Percentiles rank a stretch among this genome's conserved stretches.
Conservation (phyloP, 2,113 vertebrate genomes). For the Cacatua alba region DNA sequence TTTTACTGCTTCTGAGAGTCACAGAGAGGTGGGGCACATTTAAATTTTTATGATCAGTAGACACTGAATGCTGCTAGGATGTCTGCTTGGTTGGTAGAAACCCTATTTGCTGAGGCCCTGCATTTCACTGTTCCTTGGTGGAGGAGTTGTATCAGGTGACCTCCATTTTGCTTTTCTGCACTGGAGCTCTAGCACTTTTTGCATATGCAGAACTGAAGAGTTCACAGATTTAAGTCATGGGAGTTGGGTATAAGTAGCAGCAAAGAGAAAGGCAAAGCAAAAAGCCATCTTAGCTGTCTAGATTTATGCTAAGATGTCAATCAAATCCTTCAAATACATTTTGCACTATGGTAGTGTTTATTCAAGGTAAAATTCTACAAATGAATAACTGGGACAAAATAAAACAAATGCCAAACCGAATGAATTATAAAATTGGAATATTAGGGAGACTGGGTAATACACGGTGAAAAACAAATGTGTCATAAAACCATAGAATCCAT, state of each 20-base stretch:
- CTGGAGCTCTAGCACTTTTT: not conserved
- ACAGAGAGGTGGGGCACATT: not conserved
- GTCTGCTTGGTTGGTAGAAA: not conserved
- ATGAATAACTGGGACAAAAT: not conserved
- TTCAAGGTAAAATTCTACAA: not conserved
- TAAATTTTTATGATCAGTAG: constrained; percentile 15
- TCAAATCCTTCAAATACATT: not conserved
- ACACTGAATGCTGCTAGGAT: not conserved
- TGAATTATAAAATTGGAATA: not conserved
- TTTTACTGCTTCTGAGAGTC: not conserved
- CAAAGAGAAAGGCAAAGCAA: not conserved
- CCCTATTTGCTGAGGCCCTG: not conserved
- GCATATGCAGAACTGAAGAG: not conserved
- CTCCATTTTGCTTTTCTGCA: not conserved
- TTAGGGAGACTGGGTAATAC: not conserved
- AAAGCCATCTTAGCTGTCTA: not conserved
- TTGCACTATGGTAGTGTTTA: not conserved
- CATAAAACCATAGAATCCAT: not conserved
- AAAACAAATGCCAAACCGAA: not conserved
- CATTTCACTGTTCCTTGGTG: not conserved
- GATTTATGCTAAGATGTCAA: not conserved
- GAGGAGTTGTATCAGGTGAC: not conserved
- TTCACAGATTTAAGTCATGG: not conserved
- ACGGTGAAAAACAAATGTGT: accelerated
- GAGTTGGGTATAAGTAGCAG: not conserved